phyloP scores from a whole-genome alignment of 2,888 invertebrate genomes.

The Pseudanteris insignis region DNA sequence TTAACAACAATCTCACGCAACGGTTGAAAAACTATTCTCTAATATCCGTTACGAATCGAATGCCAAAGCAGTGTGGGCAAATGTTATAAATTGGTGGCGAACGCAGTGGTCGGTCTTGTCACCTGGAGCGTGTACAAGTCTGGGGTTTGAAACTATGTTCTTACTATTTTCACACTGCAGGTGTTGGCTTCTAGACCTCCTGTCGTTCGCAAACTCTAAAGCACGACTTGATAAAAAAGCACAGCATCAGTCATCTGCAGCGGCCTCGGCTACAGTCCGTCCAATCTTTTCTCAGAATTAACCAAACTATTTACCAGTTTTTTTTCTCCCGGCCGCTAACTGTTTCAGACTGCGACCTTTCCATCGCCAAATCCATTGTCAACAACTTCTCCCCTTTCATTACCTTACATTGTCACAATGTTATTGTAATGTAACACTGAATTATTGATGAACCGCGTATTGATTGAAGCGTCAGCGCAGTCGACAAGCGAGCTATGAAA shows the following conservation, averaged over 20 bases:
- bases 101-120: slow-evolving; percentile 40
- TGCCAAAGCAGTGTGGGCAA: slow-evolving; percentile 6
- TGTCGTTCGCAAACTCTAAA: slow-evolving; percentile 45
- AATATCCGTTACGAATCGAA: slow-evolving; percentile 23
- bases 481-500: no score
- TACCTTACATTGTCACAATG: no score
- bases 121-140: slow-evolving; percentile 37
- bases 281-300: slow-evolving; percentile 59
- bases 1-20: no score
- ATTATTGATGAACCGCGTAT: slow-evolving; percentile 19
- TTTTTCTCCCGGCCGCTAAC: slow-evolving; percentile 3
- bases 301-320: slow-evolving; percentile 48
- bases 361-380: no score
- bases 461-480: no score
- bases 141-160: slow-evolving; percentile 22
- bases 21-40: slow-evolving; percentile 11
- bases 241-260: slow-evolving; percentile 47
- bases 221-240: slow-evolving; percentile 53
- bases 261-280: slow-evolving; percentile 51
- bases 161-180: slow-evolving; percentile 35
- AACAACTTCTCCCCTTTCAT: no score
- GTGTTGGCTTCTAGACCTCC: slow-evolving; percentile 39
- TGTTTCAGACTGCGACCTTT: no score
- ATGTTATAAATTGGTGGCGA: slow-evolving; percentile 31
- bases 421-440: slow-evolving; percentile 4